Percentiles rank a stretch among this genome's conserved stretches.
Evolutionary conservation across 2,888 invertebrate species (phyloP).

Genomic region (Tachina grossa): DNA sequence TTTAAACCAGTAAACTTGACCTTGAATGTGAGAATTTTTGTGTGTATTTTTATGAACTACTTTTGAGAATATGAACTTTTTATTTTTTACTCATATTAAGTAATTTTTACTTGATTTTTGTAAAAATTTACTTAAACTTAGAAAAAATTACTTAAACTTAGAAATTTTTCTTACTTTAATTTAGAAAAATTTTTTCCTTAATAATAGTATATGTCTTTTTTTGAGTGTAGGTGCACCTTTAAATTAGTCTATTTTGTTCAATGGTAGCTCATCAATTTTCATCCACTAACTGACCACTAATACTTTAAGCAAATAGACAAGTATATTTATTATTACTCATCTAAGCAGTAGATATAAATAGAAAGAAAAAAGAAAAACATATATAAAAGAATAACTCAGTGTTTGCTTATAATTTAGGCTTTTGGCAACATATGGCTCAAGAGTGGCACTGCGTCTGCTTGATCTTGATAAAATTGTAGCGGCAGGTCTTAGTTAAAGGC

Average conservation of each 20-base stretch:
- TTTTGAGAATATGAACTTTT: too few relatives aligned
- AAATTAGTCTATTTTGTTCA: slow-evolving; percentile 46
- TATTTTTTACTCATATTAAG: too few relatives aligned
- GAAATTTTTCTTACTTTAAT: too few relatives aligned
- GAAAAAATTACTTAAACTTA: too few relatives aligned
- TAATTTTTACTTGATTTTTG: too few relatives aligned
- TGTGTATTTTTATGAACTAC: too few relatives aligned
- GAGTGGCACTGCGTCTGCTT: slow-evolving; percentile 36
- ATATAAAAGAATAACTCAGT: slow-evolving; percentile 44
- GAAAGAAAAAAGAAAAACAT: not conserved
- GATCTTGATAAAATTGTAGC: slow-evolving; percentile 71
- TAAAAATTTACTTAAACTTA: too few relatives aligned
- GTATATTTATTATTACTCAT: slow-evolving; percentile 74
- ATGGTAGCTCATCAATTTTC: slow-evolving; percentile 38
- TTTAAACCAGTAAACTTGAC: too few relatives aligned
- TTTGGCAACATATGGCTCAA: slow-evolving; percentile 75
- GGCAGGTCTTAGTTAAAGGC: slow-evolving; percentile 76
- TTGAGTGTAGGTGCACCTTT: slow-evolving; percentile 12
- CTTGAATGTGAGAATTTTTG: too few relatives aligned
- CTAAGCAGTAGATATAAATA: slow-evolving; percentile 42
- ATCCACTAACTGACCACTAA: slow-evolving; percentile 73
- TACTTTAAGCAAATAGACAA: slow-evolving; percentile 75
- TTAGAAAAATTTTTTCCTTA: too few relatives aligned
- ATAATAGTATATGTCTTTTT: too few relatives aligned
- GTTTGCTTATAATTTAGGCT: not conserved